phyloP scores from a whole-genome alignment of 1,140 invertebrate species.

The Ostrea edulis region DNA sequence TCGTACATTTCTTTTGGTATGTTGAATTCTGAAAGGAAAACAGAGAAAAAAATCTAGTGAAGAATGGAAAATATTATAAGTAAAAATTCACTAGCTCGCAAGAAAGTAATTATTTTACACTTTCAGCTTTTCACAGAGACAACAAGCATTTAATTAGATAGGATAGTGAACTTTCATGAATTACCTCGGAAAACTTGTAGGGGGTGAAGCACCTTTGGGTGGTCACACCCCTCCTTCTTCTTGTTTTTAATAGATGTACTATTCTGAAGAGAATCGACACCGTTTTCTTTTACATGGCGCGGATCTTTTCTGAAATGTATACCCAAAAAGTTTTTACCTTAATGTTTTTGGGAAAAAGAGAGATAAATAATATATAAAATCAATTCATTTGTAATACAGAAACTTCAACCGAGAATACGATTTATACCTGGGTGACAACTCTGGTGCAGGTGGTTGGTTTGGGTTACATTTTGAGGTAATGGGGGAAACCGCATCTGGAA shows the following conservation, averaged over 20 bases:
- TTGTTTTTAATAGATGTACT: background rate
- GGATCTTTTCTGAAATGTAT: slow-evolving; percentile 35
- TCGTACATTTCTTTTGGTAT: slow-evolving; percentile 44
- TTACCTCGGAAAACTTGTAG: background rate
- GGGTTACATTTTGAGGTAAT: background rate
- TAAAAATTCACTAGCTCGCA: background rate
- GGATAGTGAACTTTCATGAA: too few relatives aligned
- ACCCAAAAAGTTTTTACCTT: background rate
- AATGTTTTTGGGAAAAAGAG: too few relatives aligned
- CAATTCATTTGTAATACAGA: too few relatives aligned
- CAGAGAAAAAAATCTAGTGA: background rate
- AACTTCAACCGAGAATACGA: too few relatives aligned
- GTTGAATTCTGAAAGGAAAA: slow-evolving; percentile 9
- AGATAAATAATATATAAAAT: too few relatives aligned
- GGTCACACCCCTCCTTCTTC: background rate
- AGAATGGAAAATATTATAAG: too few relatives aligned
- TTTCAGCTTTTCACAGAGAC: too few relatives aligned
- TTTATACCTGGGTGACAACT: too few relatives aligned
- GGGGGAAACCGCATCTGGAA: background rate
- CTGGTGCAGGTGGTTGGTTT: too few relatives aligned
- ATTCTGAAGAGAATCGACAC: slow-evolving; percentile 18
- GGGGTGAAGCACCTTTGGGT: background rate
- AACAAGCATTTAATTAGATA: too few relatives aligned
- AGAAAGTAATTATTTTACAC: too few relatives aligned
- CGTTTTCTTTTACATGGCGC: slow-evolving; percentile 35